Conservation (phyloP, 2,113 vertebrate genomes). For the Chelonoidis abingdonii region DNA sequence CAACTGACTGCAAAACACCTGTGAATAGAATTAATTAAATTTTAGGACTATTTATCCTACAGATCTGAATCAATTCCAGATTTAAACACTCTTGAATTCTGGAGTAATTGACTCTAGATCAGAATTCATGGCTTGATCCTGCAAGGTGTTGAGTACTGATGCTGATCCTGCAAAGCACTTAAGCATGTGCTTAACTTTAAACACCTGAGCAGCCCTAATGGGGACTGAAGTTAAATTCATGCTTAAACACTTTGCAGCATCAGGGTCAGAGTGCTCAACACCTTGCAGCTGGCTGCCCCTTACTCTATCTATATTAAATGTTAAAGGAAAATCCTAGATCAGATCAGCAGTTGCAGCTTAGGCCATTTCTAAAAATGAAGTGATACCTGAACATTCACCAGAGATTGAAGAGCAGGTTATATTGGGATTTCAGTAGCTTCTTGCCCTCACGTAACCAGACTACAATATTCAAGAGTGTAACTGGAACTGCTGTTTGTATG, state of each 20-base stretch:
- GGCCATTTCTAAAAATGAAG: neutral
- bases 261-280: neutral
- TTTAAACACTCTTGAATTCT: neutral
- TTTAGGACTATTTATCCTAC: neutral
- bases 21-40: neutral
- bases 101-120: neutral
- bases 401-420: neutral
- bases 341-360: neutral
- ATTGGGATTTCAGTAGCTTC: neutral
- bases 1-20: neutral
- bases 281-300: neutral
- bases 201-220: neutral
- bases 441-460: neutral
- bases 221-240: too few relatives aligned
- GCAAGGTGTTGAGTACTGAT: neutral
- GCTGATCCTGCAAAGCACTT: neutral
- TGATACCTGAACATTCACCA: neutral
- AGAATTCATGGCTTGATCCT: neutral
- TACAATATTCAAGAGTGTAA: neutral
- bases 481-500: neutral
- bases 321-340: neutral
- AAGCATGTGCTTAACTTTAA: neutral
- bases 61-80: neutral
- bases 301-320: neutral
- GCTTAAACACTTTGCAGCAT: neutral